These are phyloP conservation scores for Tillus elongatus DNA, from an alignment of 2,888 invertebrate genomes.

Conservation along the genomic window DNA sequence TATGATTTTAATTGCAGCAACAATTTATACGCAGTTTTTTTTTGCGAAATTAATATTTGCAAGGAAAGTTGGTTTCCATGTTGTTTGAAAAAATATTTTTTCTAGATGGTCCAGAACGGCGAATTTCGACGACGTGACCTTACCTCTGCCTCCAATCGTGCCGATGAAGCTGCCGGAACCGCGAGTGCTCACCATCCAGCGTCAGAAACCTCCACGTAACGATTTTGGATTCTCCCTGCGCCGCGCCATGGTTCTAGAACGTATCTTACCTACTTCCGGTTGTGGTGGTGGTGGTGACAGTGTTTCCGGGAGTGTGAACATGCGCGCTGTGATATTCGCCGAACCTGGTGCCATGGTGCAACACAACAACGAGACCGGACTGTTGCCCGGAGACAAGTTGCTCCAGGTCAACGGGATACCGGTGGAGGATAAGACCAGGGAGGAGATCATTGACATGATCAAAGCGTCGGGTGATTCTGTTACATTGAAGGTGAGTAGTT, in stretches of 20 bases:
- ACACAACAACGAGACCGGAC: slow-evolving; percentile 65
- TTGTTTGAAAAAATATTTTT: neutral
- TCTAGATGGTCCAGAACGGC: slow-evolving; percentile 65
- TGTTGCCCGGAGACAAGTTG: slow-evolving; percentile 89
- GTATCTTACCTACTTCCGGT: no score
- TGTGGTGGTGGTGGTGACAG: slow-evolving; percentile 31
- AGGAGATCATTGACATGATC: slow-evolving; percentile 90
- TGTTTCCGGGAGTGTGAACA: slow-evolving; percentile 42
- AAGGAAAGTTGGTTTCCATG: no score
- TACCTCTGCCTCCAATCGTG: slow-evolving; percentile 62
- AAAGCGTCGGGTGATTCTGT: slow-evolving; percentile 76
- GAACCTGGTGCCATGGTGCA: slow-evolving; percentile 74
- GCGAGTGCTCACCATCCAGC: slow-evolving; percentile 63
- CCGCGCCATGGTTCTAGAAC: slow-evolving; percentile 74
- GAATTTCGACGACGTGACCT: slow-evolving; percentile 63
- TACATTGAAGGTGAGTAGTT: slow-evolving; percentile 64
- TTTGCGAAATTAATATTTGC: neutral
- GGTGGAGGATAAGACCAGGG: slow-evolving; percentile 77
- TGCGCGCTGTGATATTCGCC: slow-evolving; percentile 76
- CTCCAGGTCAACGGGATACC: slow-evolving; percentile 82
- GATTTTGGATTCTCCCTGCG: slow-evolving; percentile 92
- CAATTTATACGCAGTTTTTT: no score
- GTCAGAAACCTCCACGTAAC: slow-evolving; percentile 74
- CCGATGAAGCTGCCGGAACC: slow-evolving; percentile 63
- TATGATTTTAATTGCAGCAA: no score